Evolutionary conservation across 2,797 vertebrate species (phyloP).

Genomic region (Gymnopithys bicolor): DNA sequence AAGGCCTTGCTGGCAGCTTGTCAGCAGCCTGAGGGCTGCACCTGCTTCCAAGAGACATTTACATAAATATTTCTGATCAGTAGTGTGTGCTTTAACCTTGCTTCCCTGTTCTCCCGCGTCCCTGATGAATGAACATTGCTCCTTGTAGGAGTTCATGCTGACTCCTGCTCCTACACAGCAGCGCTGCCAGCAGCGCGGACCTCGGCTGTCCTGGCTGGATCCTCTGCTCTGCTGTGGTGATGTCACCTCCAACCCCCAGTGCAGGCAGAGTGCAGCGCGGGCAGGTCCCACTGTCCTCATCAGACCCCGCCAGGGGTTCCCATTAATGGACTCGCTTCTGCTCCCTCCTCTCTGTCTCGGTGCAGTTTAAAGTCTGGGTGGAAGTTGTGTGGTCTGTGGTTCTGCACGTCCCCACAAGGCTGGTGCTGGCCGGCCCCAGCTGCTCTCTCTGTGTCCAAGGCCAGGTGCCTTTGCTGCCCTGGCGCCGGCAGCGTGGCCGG

Average conservation of each 20-base stretch:
- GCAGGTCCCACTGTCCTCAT: background rate
- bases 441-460: background rate
- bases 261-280: accelerated
- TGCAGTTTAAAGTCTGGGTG: accelerated
- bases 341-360: accelerated
- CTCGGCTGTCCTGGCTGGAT: accelerated
- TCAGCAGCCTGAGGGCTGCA: conserved; percentile 33
- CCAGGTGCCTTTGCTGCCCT: background rate
- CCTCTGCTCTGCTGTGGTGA: accelerated
- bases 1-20: conserved; percentile 9
- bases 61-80: background rate
- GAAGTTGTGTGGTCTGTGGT: accelerated
- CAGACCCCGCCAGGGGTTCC: background rate
- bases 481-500: background rate
- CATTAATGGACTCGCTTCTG: accelerated
- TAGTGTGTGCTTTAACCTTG: background rate
- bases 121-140: accelerated
- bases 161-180: accelerated
- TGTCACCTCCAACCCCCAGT: background rate
- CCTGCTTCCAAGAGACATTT: conserved; percentile 6
- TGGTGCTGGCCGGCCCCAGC: accelerated
- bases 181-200: accelerated
- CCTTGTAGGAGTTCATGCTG: accelerated
- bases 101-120: background rate
- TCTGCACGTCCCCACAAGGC: accelerated